Evolutionary conservation across 2,888 invertebrate genomes (phyloP).

Genomic region (Luperina testacea): DNA sequence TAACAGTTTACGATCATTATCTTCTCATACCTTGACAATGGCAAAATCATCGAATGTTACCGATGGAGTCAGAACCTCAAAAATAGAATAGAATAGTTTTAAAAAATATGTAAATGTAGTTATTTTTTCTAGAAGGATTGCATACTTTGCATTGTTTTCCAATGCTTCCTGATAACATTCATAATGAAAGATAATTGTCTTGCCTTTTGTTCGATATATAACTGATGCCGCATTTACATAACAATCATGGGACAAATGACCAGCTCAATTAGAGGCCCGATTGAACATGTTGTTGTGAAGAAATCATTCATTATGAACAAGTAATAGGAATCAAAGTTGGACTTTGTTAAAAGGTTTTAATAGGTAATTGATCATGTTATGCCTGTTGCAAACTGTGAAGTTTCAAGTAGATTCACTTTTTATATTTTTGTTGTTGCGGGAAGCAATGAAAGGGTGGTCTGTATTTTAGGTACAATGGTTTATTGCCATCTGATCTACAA

Average conservation of each 20-base stretch:
- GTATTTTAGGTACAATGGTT: not conserved
- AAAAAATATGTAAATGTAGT: not conserved
- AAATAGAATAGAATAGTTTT: not conserved
- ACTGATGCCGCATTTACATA: constrained; percentile 56
- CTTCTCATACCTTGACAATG: no score
- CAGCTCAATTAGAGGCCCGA: constrained; percentile 48
- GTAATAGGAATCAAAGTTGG: constrained; percentile 16
- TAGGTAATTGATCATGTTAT: not conserved
- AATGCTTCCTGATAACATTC: constrained; percentile 45
- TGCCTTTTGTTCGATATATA: constrained; percentile 58
- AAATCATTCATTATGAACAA: constrained; percentile 9
- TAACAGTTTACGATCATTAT: no score
- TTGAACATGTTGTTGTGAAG: constrained; percentile 32
- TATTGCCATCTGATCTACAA: not conserved
- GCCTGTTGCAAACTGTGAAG: not conserved
- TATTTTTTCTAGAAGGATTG: constrained; percentile 12
- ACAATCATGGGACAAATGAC: constrained; percentile 53
- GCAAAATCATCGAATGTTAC: no score
- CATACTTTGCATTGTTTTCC: constrained; percentile 33
- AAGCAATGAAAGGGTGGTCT: not conserved
- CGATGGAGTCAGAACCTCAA: no score
- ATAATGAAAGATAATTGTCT: constrained; percentile 60
- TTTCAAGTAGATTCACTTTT: constrained; percentile 7
- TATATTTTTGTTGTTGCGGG: not conserved
- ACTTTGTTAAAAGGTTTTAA: constrained; percentile 23